These are phyloP conservation scores for Epizoanthus illoricatus DNA, from an alignment of 92 coral and sea anemone genomes.

Conservation along the genomic window DNA sequence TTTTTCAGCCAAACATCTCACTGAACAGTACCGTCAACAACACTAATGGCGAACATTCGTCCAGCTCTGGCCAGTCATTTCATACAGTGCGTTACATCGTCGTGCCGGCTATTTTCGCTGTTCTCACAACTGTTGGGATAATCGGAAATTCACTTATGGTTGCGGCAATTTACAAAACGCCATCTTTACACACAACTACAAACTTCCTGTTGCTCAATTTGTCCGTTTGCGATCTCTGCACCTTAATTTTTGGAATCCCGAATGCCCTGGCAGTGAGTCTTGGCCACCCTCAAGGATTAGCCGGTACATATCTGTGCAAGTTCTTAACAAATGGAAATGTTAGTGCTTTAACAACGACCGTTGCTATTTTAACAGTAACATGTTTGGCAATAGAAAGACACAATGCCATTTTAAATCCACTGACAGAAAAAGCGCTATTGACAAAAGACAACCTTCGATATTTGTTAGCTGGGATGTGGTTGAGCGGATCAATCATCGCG, in stretches of 20 bases:
- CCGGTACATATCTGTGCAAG: constrained; percentile 38
- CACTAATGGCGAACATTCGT: too few relatives aligned
- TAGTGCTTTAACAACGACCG: constrained; percentile 22
- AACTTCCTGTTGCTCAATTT: constrained; percentile 42
- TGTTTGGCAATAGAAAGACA: constrained; percentile 50
- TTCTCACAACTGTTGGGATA: constrained; percentile 11
- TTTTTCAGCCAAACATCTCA: too few relatives aligned
- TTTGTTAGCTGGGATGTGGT: constrained; percentile 33
- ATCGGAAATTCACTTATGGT: constrained; percentile 31
- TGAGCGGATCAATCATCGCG: not conserved
- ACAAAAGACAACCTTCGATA: constrained; percentile 22
- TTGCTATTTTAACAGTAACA: constrained; percentile 40
- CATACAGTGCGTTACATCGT: not conserved
- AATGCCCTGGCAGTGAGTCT: constrained; percentile 29
- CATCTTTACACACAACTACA: constrained; percentile 39
- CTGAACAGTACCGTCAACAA: too few relatives aligned
- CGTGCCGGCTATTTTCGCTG: not conserved
- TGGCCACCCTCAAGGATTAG: constrained; percentile 37
- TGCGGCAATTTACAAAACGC: constrained; percentile 26
- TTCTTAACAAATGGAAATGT: constrained; percentile 38
- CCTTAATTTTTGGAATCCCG: constrained; percentile 44
- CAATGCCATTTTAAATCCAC: constrained; percentile 47
- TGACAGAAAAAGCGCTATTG: constrained; percentile 29
- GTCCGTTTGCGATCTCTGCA: constrained; percentile 37
- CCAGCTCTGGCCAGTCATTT: not conserved